Conservation (phyloP, 2,888 invertebrate species). For the Cotesia congregata region DNA sequence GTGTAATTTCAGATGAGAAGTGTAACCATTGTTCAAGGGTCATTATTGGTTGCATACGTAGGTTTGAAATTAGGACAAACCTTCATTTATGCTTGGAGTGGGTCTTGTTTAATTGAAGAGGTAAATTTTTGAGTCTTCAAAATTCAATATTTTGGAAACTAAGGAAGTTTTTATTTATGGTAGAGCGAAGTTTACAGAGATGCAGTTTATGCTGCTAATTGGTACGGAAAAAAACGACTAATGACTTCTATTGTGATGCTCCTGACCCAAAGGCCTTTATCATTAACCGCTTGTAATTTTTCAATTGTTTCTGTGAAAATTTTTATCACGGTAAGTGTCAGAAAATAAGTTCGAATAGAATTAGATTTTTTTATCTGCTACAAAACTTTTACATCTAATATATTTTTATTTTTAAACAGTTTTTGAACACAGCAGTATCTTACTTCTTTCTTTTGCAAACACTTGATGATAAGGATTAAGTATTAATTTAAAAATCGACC, state of each 20-base stretch:
- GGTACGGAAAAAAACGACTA: conserved; percentile 35
- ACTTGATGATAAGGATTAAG: conserved; percentile 26
- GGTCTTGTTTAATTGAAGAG: conserved; percentile 30
- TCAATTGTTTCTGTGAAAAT: conserved; percentile 41
- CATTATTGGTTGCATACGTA: conserved; percentile 26
- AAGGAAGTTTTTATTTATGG: neutral
- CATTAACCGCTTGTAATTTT: conserved; percentile 37
- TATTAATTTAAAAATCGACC: neutral
- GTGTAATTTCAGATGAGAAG: neutral
- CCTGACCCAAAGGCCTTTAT: conserved; percentile 38
- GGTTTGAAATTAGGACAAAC: conserved; percentile 34
- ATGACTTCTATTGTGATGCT: conserved; percentile 38
- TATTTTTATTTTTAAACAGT: conserved; percentile 27
- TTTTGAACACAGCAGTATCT: conserved; percentile 44
- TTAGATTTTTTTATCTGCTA: neutral
- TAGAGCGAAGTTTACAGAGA: conserved; percentile 37
- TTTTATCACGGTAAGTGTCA: conserved; percentile 39
- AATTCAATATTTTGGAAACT: neutral
- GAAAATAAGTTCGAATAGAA: neutral
- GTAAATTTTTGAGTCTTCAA: conserved; percentile 9
- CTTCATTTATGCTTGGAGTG: conserved; percentile 36
- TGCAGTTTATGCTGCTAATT: conserved; percentile 38
- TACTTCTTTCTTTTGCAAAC: conserved; percentile 46
- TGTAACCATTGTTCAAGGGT: conserved; percentile 8
- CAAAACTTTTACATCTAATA: neutral